Base-by-base conservation (phyloP, 2,888 invertebrate species). In the Pyrgus malvae region DNA sequence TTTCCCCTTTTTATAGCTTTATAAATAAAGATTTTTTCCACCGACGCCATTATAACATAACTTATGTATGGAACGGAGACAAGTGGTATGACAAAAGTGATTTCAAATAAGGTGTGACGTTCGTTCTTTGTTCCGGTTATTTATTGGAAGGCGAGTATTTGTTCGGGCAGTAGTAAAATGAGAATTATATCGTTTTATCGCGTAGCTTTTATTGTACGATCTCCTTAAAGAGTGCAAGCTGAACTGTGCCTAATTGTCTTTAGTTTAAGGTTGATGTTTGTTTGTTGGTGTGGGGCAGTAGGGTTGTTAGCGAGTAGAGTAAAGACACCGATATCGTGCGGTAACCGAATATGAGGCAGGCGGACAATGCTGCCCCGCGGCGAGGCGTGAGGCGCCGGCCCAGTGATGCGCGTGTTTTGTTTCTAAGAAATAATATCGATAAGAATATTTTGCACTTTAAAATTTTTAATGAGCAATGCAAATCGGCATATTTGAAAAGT, bases 261-360 rank as follows among this genome's bases (percentile, higher is more conserved):
- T 12, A 19, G 1, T 1, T 14, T 68, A 69, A 56, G 60, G 66
- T 65, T 62, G 16, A 57, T 54, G 65, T 58, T 75, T 11, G 27
- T 14, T 40, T 59, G 58, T 14, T 3, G 8, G 1, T 3, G 2
- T 29, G 23, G 23, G 29, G 55, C 38, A 64, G 16, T 80, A 78
- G 72, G 58, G 77, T 74, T 72, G 76, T 72, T 72, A 60, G 21
- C 59, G 51, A 49, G 31, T 48, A 27, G 51, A 27, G 55, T 49
- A 63, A 63, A 64, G 75, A 75, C 85, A 87, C 86, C 81, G 83
- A 86, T 87, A 80, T 71, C 75, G 77, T 78, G 84, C 80, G 78
- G 89, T 88, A 87, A 87, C 88, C 83, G 72, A 87, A 88, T 89
- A 89, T 87, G 83, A 88, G 88, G 85, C 87, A 85, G 76, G 74